These are phyloP conservation scores for Amphibalanus amphitrite DNA, from an alignment of 1,140 invertebrate species.

Conservation along the genomic window DNA sequence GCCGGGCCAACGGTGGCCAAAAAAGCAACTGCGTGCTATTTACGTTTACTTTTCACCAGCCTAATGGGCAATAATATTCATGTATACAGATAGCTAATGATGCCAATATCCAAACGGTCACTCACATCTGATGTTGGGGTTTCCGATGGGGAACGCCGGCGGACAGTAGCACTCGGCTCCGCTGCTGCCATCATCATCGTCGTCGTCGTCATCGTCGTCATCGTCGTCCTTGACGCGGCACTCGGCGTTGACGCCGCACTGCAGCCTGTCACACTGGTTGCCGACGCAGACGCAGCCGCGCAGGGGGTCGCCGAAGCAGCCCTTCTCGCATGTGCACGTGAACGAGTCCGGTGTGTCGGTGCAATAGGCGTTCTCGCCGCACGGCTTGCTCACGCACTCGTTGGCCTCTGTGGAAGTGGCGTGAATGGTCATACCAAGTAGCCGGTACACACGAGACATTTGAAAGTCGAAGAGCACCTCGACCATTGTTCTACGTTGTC, in stretches of 20 bases:
- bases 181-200: slow-evolving; percentile 28
- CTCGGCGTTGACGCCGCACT: slow-evolving; percentile 62
- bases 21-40: too few relatives aligned
- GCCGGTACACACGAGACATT: too few relatives aligned
- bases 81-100: too few relatives aligned
- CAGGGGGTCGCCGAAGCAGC: slow-evolving; percentile 63
- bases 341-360: slow-evolving; percentile 46
- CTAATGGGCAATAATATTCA: too few relatives aligned
- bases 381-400: slow-evolving; percentile 48
- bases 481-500: too few relatives aligned
- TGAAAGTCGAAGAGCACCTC: too few relatives aligned
- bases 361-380: slow-evolving; percentile 65
- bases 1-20: too few relatives aligned
- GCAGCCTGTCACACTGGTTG: slow-evolving; percentile 42
- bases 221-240: slow-evolving; percentile 38
- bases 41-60: too few relatives aligned
- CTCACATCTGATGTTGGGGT: slow-evolving; percentile 64
- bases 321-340: slow-evolving; percentile 53
- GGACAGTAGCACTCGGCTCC: slow-evolving; percentile 67
- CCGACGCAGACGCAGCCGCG: slow-evolving; percentile 54
- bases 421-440: too few relatives aligned
- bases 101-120: too few relatives aligned
- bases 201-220: too few relatives aligned
- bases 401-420: slow-evolving; percentile 35
- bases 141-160: slow-evolving; percentile 53